phyloP scores from a whole-genome alignment of 2,797 vertebrate species.

The Bradypus variegatus region DNA sequence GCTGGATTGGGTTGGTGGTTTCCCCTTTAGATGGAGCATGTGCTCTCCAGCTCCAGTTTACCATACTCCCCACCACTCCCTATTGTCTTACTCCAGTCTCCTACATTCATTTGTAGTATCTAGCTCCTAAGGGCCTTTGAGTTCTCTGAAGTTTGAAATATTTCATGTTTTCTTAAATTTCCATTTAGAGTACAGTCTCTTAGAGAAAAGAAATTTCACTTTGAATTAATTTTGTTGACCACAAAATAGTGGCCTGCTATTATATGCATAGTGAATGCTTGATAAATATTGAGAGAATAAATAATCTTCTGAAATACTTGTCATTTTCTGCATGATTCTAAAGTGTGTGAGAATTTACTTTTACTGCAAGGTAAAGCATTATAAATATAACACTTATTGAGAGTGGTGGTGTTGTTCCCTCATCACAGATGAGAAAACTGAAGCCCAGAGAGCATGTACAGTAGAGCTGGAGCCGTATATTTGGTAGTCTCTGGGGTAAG shows the following conservation, averaged over 20 bases:
- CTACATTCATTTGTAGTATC: background rate
- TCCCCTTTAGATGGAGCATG: background rate
- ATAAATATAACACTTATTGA: constrained; percentile 12
- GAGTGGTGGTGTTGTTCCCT: background rate
- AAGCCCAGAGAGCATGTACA: background rate
- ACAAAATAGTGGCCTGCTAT: background rate
- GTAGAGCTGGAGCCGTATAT: background rate
- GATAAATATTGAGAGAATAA: constrained; percentile 19
- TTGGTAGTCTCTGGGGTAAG: background rate
- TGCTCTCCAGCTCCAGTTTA: background rate
- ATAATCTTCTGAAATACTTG: constrained; percentile 16
- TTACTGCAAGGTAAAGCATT: constrained; percentile 4
- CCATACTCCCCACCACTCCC: background rate
- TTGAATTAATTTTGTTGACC: constrained; percentile 20
- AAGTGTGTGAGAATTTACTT: background rate
- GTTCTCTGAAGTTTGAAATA: constrained; percentile 7
- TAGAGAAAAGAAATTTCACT: constrained; percentile 35
- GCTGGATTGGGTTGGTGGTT: background rate
- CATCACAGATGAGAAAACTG: background rate
- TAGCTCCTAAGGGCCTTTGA: background rate
- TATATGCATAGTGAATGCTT: background rate
- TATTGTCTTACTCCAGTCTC: background rate
- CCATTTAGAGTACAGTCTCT: background rate
- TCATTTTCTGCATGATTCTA: constrained; percentile 23
- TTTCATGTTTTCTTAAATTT: background rate